These are phyloP conservation scores for Calyptommatus sinebrachiatus DNA, from an alignment of 2,113 vertebrate genomes.

Conservation along the genomic window DNA sequence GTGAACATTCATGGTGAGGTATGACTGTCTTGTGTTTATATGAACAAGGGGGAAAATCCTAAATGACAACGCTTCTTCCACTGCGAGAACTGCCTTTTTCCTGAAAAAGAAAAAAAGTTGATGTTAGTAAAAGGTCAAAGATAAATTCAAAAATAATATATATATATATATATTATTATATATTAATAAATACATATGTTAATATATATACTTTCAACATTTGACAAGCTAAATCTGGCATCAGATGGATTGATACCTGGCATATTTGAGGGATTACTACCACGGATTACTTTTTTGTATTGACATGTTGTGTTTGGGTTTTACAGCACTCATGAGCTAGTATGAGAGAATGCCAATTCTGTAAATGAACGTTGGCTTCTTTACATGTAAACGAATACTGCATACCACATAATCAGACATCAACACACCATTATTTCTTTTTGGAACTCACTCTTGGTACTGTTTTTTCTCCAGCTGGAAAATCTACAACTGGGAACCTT, in stretches of 20 bases:
- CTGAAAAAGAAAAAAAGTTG: slow-evolving; percentile 73
- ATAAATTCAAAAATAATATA: not conserved
- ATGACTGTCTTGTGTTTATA: not conserved
- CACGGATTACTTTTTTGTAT: not conserved
- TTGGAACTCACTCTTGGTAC: not conserved
- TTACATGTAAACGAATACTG: not conserved
- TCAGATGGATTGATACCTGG: not conserved
- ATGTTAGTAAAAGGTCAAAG: not conserved
- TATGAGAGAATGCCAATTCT: no score
- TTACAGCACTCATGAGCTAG: not conserved
- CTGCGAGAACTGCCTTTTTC: slow-evolving; percentile 88
- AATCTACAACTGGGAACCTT: not conserved
- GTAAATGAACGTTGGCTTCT: no score
- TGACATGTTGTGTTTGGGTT: not conserved
- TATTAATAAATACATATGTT: no score
- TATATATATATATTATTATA: no score
- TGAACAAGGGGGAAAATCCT: slow-evolving; percentile 35
- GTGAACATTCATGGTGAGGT: not conserved
- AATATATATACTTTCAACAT: not conserved
- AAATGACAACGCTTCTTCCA: slow-evolving; percentile 86
- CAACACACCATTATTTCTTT: not conserved
- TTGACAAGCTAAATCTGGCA: not conserved
- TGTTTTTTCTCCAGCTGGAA: not conserved
- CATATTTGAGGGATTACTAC: not conserved
- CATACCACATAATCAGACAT: not conserved